Evolutionary conservation across 2,113 vertebrate genomes (phyloP).

Genomic region (Perccottus glenii): DNA sequence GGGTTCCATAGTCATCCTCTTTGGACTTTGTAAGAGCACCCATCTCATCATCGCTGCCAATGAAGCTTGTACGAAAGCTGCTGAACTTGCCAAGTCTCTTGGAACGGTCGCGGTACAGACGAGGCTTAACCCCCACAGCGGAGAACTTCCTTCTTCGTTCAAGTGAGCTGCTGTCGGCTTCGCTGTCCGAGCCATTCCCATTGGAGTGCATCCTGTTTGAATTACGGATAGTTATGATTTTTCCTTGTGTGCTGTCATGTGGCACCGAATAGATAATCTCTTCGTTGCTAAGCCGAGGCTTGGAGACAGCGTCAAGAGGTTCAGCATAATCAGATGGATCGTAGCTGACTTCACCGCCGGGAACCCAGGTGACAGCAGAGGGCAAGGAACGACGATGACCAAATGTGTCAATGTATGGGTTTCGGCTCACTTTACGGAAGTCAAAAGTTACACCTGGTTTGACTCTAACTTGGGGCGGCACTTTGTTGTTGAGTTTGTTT

Average conservation of each 20-base stretch:
- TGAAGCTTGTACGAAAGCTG: conserved; percentile 89
- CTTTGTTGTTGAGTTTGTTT: conserved; percentile 91
- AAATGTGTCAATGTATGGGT: conserved; percentile 83
- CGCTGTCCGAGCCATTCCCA: conserved; percentile 93
- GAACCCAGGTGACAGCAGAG: conserved; percentile 86
- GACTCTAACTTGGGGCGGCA: conserved; percentile 87
- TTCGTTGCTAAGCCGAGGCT: conserved; percentile 89
- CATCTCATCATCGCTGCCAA: conserved; percentile 93
- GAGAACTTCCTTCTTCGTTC: conserved; percentile 86
- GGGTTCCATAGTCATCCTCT: conserved; percentile 85
- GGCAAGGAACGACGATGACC: conserved; percentile 86
- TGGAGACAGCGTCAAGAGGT: conserved; percentile 91
- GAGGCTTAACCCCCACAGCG: conserved; percentile 83
- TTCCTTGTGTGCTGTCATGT: conserved; percentile 97
- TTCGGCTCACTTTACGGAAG: conserved; percentile 84
- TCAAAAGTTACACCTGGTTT: conserved; percentile 93
- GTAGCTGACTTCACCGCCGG: conserved; percentile 85
- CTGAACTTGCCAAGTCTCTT: conserved; percentile 90
- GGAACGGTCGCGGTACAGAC: conserved; percentile 89
- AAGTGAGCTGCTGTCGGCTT: conserved; percentile 91
- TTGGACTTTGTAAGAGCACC: conserved; percentile 87
- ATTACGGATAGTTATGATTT: conserved; percentile 97
- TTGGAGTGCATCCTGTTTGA: conserved; percentile 93
- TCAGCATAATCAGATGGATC: conserved; percentile 96
- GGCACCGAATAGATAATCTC: conserved; percentile 98